These are phyloP conservation scores for Disparrhopalites patrizii DNA, from an alignment of 2,888 invertebrate genomes.

Conservation along the genomic window DNA sequence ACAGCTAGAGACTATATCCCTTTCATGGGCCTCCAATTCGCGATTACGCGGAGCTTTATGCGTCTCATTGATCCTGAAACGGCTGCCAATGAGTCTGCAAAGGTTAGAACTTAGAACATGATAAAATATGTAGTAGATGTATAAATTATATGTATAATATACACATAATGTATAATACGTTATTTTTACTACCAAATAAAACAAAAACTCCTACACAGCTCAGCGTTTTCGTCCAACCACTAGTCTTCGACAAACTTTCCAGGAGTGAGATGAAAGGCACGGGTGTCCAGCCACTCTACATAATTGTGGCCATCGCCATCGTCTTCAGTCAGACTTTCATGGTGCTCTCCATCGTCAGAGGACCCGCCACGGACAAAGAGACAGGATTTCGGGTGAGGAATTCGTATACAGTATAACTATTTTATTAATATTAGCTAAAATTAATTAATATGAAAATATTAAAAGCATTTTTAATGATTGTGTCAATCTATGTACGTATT, in stretches of 20 bases:
- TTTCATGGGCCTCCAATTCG: slow-evolving; percentile 3
- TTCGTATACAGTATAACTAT: neutral
- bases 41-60: neutral
- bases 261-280: neutral
- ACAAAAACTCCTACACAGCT: neutral
- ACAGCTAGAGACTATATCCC: neutral
- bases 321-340: slow-evolving; percentile 21
- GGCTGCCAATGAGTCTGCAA: too few relatives aligned
- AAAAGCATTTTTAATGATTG: neutral
- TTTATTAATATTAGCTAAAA: neutral
- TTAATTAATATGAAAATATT: neutral
- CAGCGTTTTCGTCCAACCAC: neutral
- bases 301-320: neutral
- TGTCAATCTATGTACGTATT: neutral
- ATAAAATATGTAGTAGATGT: too few relatives aligned
- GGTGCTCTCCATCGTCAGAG: slow-evolving; percentile 17
- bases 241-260: neutral
- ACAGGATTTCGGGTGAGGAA: slow-evolving; percentile 15
- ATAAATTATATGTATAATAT: too few relatives aligned
- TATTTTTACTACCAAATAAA: too few relatives aligned
- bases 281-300: slow-evolving; percentile 7
- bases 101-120: too few relatives aligned
- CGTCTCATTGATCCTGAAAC: neutral
- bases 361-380: slow-evolving; percentile 12
- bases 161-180: too few relatives aligned